phyloP scores from a whole-genome alignment of 2,888 invertebrate species.

The Phengaris alcon region DNA sequence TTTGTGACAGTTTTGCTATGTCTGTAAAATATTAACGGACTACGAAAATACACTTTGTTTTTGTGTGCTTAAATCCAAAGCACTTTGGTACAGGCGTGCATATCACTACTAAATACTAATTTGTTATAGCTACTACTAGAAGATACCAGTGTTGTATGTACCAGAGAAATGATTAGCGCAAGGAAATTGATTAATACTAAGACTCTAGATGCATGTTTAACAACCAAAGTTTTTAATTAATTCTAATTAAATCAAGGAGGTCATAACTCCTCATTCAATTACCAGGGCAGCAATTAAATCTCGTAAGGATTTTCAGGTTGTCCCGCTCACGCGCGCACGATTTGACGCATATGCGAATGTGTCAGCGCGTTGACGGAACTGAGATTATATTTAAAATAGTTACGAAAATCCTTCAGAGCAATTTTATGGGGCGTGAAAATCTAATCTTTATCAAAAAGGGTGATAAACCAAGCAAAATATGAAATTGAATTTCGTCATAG shows the following conservation, averaged over 20 bases:
- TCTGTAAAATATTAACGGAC: not conserved
- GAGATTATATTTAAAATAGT: too few relatives aligned
- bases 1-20: conserved; percentile 4
- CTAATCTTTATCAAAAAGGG: conserved; percentile 22
- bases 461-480: conserved; percentile 10
- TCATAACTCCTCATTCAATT: conserved; percentile 10
- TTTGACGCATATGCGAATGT: too few relatives aligned
- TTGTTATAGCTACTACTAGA: too few relatives aligned
- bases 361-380: too few relatives aligned
- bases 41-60: not conserved
- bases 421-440: conserved; percentile 18
- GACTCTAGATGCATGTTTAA: not conserved
- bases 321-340: too few relatives aligned
- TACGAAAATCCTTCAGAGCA: not conserved
- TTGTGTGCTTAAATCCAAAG: not conserved
- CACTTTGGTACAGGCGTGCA: not conserved
- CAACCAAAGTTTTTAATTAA: not conserved
- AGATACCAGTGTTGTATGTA: too few relatives aligned
- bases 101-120: not conserved
- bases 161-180: not conserved
- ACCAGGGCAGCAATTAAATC: not conserved
- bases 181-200: not conserved
- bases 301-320: too few relatives aligned
- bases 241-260: not conserved
- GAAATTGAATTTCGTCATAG: conserved; percentile 19